Percentiles rank a stretch among this genome's conserved stretches.
Conservation (phyloP, 2,888 invertebrate species). For the Thymelicus sylvestris region DNA sequence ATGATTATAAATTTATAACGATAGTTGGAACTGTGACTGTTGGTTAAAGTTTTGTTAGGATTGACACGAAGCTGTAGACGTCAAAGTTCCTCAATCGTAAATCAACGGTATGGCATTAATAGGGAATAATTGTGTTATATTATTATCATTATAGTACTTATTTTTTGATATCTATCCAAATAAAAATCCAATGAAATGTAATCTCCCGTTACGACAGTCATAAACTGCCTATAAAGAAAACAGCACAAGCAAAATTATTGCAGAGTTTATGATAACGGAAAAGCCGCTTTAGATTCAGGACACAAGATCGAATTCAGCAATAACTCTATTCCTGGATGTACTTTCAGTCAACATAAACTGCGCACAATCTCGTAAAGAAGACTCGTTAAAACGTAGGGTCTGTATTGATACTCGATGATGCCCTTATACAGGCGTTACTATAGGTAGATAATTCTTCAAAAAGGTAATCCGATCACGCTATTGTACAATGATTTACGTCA, state of each 20-base stretch:
- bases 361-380: slow-evolving; percentile 57
- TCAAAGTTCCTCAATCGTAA: no score
- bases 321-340: slow-evolving; percentile 35
- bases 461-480: no score
- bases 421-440: neutral
- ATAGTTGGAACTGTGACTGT: no score
- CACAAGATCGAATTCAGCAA: slow-evolving; percentile 30
- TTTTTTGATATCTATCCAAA: slow-evolving; percentile 23
- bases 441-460: no score
- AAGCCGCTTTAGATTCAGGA: slow-evolving; percentile 43
- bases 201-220: slow-evolving; percentile 57
- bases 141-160: neutral
- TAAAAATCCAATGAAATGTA: slow-evolving; percentile 49
- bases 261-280: slow-evolving; percentile 49
- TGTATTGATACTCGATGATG: slow-evolving; percentile 12
- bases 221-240: slow-evolving; percentile 59
- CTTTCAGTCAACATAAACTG: slow-evolving; percentile 32
- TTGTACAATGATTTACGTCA: no score
- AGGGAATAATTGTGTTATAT: neutral
- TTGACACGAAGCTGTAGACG: no score
- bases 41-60: no score
- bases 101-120: neutral
- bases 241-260: slow-evolving; percentile 49
- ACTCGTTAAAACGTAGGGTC: slow-evolving; percentile 33
- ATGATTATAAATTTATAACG: no score